phyloP scores from a whole-genome alignment of 2,888 invertebrate genomes.

The Tinea semifulvella region DNA sequence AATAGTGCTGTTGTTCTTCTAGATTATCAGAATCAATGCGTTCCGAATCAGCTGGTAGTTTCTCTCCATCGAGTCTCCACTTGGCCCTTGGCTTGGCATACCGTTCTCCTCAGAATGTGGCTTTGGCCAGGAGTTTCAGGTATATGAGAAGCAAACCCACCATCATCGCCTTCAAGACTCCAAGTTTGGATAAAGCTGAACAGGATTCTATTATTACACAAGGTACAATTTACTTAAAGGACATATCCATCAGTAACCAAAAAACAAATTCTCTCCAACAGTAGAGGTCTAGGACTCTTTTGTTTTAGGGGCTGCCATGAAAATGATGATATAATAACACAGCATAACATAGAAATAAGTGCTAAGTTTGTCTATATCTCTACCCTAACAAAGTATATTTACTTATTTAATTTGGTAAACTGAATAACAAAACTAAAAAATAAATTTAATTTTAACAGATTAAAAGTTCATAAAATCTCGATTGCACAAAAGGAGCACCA shows the following conservation, averaged over 20 bases:
- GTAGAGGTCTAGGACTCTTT: too few relatives aligned
- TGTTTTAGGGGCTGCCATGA: too few relatives aligned
- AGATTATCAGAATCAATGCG: slow-evolving; percentile 9
- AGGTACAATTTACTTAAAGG: slow-evolving; percentile 43
- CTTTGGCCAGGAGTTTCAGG: slow-evolving; percentile 86
- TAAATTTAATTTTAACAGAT: too few relatives aligned
- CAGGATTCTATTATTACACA: slow-evolving; percentile 66
- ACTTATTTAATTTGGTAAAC: too few relatives aligned
- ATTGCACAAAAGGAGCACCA: too few relatives aligned
- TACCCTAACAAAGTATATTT: too few relatives aligned
- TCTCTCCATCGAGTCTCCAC: slow-evolving; percentile 72
- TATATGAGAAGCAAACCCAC: slow-evolving; percentile 91
- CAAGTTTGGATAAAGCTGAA: slow-evolving; percentile 71
- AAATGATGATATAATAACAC: too few relatives aligned
- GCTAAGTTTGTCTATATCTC: too few relatives aligned
- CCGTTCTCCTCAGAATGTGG: slow-evolving; percentile 79
- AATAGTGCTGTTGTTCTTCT: not conserved
- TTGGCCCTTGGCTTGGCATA: slow-evolving; percentile 73
- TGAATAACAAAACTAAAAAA: too few relatives aligned
- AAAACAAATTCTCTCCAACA: too few relatives aligned
- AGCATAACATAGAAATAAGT: too few relatives aligned
- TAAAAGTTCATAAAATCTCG: too few relatives aligned
- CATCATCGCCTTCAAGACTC: slow-evolving; percentile 87
- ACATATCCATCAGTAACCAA: not conserved
- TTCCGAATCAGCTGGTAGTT: slow-evolving; percentile 82